Percentiles rank a stretch among this genome's conserved stretches.
Conservation (phyloP, 1,140 invertebrate species). For the Dryas iulia region DNA sequence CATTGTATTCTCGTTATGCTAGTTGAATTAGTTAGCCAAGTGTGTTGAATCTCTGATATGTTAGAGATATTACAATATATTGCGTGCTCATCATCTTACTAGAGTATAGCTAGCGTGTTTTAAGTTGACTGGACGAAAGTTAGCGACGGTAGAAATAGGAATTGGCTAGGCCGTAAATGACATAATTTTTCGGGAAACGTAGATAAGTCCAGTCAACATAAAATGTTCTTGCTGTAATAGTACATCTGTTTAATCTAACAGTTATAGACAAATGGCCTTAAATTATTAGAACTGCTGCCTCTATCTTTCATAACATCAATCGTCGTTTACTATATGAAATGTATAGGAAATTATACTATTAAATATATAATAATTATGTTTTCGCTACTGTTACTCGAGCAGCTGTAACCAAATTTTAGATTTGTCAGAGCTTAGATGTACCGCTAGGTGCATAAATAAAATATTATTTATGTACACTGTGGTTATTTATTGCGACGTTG, state of each 20-base stretch:
- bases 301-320: background rate
- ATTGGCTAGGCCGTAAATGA: too few species aligned
- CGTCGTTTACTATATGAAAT: background rate
- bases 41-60: conserved; percentile 12
- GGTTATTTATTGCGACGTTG: conserved; percentile 31
- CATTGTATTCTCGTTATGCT: background rate
- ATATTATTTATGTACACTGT: conserved; percentile 45
- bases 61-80: background rate
- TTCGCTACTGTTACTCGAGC: conserved; percentile 17
- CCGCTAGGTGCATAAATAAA: conserved; percentile 49
- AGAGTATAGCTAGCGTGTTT: too few species aligned
- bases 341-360: background rate
- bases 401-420: conserved; percentile 48
- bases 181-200: too few species aligned
- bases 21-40: background rate
- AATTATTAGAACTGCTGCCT: background rate
- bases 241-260: background rate
- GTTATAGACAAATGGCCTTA: background rate
- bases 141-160: too few species aligned
- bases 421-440: conserved; percentile 42
- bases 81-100: background rate
- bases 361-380: conserved; percentile 6
- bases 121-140: too few species aligned
- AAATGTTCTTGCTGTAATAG: too few species aligned
- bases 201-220: too few species aligned